Base-by-base conservation (phyloP, 53 echinoderm and acorn worm genomes). In the Crossaster papposus region DNA sequence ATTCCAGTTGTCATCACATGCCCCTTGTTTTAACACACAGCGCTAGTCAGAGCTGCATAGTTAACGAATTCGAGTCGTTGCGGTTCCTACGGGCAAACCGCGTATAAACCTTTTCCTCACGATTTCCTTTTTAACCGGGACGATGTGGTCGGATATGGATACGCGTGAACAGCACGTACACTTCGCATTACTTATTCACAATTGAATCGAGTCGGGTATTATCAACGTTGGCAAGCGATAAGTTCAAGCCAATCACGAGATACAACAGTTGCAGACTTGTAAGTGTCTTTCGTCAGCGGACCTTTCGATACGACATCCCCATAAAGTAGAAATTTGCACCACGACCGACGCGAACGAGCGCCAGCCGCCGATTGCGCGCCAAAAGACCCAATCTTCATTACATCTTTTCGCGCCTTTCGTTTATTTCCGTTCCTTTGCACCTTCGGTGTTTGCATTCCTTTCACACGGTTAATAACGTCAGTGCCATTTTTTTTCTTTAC, bases 331-430 rank as follows among this genome's bases (percentile, higher is more conserved):
- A 78, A 22, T n/a, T n/a, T n/a, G 78, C 78, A 44, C 44, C 44
- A 9, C 9, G 44, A 44, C 0, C 5, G 44, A n/a, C n/a, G n/a
- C 6, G 44, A 9, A 78, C n/a, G 37, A 37, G 7, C 37, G 15
- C 34, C 13, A 37, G 51, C 22, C 23, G 51, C 37, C 78, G 38
- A 78, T 78, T 44, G 78, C 36, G 36, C 78, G 78, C 36, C 44
- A 50, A 78, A 34, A 78, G 37, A 14, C n/a, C 51, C 37, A 78
- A 78, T 78, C 78, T 78, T 37, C 37, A 37, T 78, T 78, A n/a
- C 78, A 78, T 78, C 51, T 3, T n/a, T 78, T 78, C 78, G 78
- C 78, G 75, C 75, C 75, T 34, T 75, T 75, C 0, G 20, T 36
- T 26, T 20, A 4, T 17, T 35, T 75, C 36, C 75, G 33, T 26